phyloP scores from a whole-genome alignment of 2,888 invertebrate genomes.

The Octonoba sinensis region DNA sequence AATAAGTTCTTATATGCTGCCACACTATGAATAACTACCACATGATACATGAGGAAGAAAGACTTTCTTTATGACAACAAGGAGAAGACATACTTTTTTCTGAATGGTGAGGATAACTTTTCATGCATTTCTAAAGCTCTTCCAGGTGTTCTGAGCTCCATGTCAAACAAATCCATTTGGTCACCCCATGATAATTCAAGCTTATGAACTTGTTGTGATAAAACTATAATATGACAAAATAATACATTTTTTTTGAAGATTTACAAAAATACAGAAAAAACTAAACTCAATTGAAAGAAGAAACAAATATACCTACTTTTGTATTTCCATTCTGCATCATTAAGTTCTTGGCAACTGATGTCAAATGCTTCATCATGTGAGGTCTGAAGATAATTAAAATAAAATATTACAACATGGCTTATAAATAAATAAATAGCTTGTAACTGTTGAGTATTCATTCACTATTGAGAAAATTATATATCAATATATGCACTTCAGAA shows the following conservation, averaged over 20 bases:
- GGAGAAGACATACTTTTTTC: constrained; percentile 75
- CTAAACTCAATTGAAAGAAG: not conserved
- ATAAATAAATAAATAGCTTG: not conserved
- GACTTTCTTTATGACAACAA: too few relatives aligned
- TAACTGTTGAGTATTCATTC: too few relatives aligned
- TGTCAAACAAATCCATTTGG: constrained; percentile 77
- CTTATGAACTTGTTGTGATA: constrained; percentile 71
- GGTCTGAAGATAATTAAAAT: constrained; percentile 11
- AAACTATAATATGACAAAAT: constrained; percentile 8
- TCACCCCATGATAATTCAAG: constrained; percentile 83
- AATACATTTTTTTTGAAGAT: not conserved
- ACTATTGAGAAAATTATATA: too few relatives aligned
- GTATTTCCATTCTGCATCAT: constrained; percentile 54
- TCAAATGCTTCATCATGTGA: constrained; percentile 52
- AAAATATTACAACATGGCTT: not conserved
- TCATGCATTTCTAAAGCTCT: constrained; percentile 92
- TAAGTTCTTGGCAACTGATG: constrained; percentile 46
- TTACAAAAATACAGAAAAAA: not conserved
- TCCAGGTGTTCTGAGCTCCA: constrained; percentile 87
- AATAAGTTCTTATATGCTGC: not conserved
- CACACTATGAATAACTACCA: too few relatives aligned
- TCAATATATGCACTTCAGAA: too few relatives aligned
- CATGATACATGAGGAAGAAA: too few relatives aligned
- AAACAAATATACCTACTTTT: constrained; percentile 30
- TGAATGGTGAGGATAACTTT: constrained; percentile 90